Conservation (phyloP, 2,113 vertebrate genomes). For the human (Homo sapiens) region GRCh38 chr11:41921501-41922000, state of each 20-base stretch:
- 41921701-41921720: background rate
- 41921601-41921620: no score
- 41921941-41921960: background rate
- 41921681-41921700: no score
- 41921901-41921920: slow-evolving; percentile 22
- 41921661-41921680: no score
- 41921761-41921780: background rate
- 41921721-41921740: background rate
- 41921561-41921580: no score
- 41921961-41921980: background rate
- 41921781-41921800: background rate
- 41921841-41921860: background rate
- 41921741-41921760: background rate
- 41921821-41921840: background rate
- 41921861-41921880: background rate
- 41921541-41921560: no score
- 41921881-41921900: background rate
- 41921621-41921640: no score
- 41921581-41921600: no score
- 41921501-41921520: no score
- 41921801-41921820: slow-evolving; percentile 12
- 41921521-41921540: no score
- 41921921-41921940: background rate
- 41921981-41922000: background rate
- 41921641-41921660: no score